These are phyloP conservation scores for Hyposoter didymator DNA, from an alignment of 2,888 invertebrate species.

Conservation along the genomic window DNA sequence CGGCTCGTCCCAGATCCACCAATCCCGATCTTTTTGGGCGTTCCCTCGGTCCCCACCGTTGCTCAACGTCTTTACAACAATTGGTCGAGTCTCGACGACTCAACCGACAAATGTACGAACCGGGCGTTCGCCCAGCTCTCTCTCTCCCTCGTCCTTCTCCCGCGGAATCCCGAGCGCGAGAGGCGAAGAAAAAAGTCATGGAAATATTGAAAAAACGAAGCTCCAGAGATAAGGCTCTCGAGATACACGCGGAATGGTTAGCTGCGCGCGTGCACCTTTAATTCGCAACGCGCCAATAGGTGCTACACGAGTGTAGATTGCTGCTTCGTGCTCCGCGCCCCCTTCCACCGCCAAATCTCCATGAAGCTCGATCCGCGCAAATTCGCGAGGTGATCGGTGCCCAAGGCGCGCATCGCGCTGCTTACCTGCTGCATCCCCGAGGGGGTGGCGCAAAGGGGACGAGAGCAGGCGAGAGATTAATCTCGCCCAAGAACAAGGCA, in stretches of 20 bases:
- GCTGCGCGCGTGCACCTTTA: constrained; percentile 36
- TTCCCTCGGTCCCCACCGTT: constrained; percentile 47
- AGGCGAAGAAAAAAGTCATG: constrained; percentile 9
- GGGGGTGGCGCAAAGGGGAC: neutral
- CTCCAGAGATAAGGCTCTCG: neutral
- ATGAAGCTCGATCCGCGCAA: neutral
- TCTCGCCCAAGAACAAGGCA: constrained; percentile 46
- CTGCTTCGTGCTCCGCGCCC: neutral
- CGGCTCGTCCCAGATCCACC: constrained; percentile 44
- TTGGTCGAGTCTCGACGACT: constrained; percentile 63
- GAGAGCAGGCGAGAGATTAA: neutral
- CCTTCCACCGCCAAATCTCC: neutral
- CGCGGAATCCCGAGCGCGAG: constrained; percentile 49
- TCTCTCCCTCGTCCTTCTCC: too few relatives aligned
- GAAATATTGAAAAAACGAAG: neutral
- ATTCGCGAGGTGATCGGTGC: neutral
- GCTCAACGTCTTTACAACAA: constrained; percentile 37
- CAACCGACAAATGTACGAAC: constrained; percentile 23
- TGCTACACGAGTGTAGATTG: neutral
- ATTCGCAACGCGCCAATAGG: constrained; percentile 32
- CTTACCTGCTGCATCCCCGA: neutral
- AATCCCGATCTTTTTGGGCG: constrained; percentile 68
- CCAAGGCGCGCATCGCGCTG: neutral
- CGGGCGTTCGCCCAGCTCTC: constrained; percentile 2
- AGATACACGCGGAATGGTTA: constrained; percentile 8